Conservation (phyloP, 2,888 invertebrate species). For the Embidobia sp. region DNA sequence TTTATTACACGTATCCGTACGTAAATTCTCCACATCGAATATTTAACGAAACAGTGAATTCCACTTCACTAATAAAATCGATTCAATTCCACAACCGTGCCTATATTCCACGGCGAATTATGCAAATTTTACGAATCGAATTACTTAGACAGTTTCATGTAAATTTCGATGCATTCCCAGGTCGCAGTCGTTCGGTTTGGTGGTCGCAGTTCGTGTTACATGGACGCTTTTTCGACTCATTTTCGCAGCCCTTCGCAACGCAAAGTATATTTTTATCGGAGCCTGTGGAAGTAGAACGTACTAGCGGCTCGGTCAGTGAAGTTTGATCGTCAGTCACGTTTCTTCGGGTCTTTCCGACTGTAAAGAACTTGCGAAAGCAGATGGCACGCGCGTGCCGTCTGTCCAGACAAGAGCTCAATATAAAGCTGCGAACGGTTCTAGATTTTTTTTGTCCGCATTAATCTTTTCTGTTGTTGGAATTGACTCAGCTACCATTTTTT, state of each 20-base stretch:
- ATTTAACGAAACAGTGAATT: conserved; percentile 58
- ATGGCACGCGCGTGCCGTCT: conserved; percentile 51
- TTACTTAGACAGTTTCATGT: conserved; percentile 49
- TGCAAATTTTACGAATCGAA: conserved; percentile 52
- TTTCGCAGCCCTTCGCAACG: too few species aligned
- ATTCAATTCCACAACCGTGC: conserved; percentile 33
- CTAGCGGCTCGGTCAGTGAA: conserved; percentile 4
- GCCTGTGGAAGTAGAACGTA: background rate
- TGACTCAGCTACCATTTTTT: too few species aligned
- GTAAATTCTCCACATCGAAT: conserved; percentile 46
- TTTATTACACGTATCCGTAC: conserved; percentile 59
- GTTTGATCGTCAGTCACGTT: conserved; percentile 29
- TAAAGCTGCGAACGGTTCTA: conserved; percentile 1
- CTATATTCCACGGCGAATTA: conserved; percentile 36
- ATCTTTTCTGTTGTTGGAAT: too few species aligned
- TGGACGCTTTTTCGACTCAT: too few species aligned
- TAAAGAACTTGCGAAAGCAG: conserved; percentile 45
- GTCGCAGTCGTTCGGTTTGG: background rate
- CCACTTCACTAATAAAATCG: conserved; percentile 51
- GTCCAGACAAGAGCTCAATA: conserved; percentile 38
- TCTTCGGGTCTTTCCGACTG: conserved; percentile 20
- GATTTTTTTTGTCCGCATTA: conserved; percentile 11
- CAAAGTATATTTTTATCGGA: too few species aligned
- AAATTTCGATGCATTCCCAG: conserved; percentile 29
- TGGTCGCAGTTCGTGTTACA: background rate